phyloP scores from a whole-genome alignment of 2,888 invertebrate species.

The Philopedon plagiatum region DNA sequence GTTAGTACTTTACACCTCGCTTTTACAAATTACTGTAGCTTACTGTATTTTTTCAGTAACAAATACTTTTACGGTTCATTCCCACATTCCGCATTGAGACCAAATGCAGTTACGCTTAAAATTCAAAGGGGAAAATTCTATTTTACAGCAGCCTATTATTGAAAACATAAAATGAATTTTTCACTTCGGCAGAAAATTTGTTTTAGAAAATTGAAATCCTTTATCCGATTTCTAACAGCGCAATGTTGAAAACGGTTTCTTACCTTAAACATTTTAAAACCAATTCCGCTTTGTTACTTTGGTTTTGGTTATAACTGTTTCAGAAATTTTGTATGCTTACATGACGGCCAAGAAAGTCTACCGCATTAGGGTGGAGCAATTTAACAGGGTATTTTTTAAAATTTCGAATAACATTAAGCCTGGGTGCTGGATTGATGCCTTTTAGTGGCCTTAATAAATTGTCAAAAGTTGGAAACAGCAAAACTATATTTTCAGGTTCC shows the following conservation, averaged over 20 bases:
- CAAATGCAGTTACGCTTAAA: neutral
- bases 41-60: too few species aligned
- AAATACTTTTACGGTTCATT: neutral
- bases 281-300: neutral
- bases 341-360: too few species aligned
- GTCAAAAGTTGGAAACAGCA: too few species aligned
- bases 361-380: too few species aligned
- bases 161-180: neutral
- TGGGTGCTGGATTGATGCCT: too few species aligned
- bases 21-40: too few species aligned
- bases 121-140: neutral
- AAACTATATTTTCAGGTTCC: too few species aligned
- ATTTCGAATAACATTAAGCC: too few species aligned
- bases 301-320: neutral
- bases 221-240: neutral
- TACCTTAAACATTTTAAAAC: neutral
- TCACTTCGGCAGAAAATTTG: slow-evolving; percentile 1
- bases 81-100: neutral
- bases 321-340: too few species aligned
- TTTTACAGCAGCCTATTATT: neutral
- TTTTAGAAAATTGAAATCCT: neutral
- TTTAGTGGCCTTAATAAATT: too few species aligned
- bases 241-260: neutral
- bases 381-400: too few species aligned
- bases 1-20: too few species aligned